Percentiles rank a stretch among this genome's conserved stretches.
These are phyloP conservation scores for Zygothrica quintamaculata DNA, from an alignment of 2,888 invertebrate species.

Conservation along the genomic window DNA sequence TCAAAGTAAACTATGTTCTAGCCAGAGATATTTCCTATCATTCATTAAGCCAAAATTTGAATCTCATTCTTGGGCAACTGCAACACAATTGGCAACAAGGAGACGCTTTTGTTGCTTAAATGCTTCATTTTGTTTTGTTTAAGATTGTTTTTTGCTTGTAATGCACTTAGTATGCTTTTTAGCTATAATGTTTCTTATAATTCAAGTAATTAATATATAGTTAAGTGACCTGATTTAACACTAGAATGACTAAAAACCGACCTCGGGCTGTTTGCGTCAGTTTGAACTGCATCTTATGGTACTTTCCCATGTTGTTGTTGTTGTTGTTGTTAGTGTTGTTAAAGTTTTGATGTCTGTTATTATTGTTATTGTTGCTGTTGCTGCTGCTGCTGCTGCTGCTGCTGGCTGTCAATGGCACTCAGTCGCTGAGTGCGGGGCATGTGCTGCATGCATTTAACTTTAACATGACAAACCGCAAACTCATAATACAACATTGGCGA, in stretches of 20 bases:
- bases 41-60: too few species aligned
- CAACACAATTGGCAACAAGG: too few species aligned
- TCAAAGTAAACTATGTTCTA: too few species aligned
- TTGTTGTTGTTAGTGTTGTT: slow-evolving; percentile 35
- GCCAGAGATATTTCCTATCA: too few species aligned
- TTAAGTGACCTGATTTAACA: slow-evolving; percentile 72
- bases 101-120: too few species aligned
- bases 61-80: too few species aligned
- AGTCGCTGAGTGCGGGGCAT: slow-evolving; percentile 77
- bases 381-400: slow-evolving; percentile 37
- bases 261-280: slow-evolving; percentile 42
- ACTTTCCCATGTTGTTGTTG: slow-evolving; percentile 39
- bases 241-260: slow-evolving; percentile 57
- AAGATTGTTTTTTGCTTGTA: background rate
- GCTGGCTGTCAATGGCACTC: slow-evolving; percentile 74
- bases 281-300: slow-evolving; percentile 38
- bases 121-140: too few species aligned
- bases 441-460: slow-evolving; percentile 80
- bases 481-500: slow-evolving; percentile 73
- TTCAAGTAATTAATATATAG: slow-evolving; percentile 34
- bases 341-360: slow-evolving; percentile 1
- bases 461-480: slow-evolving; percentile 80
- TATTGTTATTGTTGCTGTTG: slow-evolving; percentile 27
- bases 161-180: background rate
- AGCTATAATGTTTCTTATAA: slow-evolving; percentile 5